Percentiles rank a stretch among this genome's conserved stretches.
These are phyloP conservation scores for Thaumatotibia leucotreta DNA, from an alignment of 1,140 invertebrate genomes.

Conservation along the genomic window DNA sequence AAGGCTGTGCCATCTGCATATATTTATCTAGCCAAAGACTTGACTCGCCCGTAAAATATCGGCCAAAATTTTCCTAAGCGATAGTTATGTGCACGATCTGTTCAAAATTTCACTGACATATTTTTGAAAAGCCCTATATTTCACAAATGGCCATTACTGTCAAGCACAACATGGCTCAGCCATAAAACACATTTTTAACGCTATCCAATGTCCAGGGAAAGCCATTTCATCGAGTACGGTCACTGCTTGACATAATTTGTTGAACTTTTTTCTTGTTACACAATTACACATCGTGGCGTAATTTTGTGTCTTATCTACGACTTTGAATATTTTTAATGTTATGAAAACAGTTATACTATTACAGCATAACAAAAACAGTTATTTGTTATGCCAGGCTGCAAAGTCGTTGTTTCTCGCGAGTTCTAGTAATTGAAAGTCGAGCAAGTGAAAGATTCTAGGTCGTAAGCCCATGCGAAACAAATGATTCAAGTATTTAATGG, in stretches of 20 bases:
- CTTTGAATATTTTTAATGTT: too few relatives aligned
- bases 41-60: background rate
- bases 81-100: background rate
- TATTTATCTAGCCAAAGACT: background rate
- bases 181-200: conserved; percentile 35
- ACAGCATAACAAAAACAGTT: background rate
- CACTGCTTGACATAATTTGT: conserved; percentile 28
- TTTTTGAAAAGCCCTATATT: conserved; percentile 24
- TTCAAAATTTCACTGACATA: conserved; percentile 13
- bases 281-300: background rate
- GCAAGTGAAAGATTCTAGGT: too few relatives aligned
- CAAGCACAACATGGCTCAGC: conserved; percentile 32
- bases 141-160: conserved; percentile 39
- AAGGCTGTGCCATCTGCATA: background rate
- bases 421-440: too few relatives aligned
- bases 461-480: too few relatives aligned
- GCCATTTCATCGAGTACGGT: conserved; percentile 28
- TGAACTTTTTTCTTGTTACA: conserved; percentile 1
- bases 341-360: too few relatives aligned
- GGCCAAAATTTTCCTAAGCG: background rate
- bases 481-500: too few relatives aligned
- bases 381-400: too few relatives aligned
- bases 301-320: background rate
- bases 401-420: too few relatives aligned
- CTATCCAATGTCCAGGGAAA: conserved; percentile 17